Percentiles rank a stretch among this genome's conserved stretches.
These are phyloP conservation scores for Coregonus ussuriensis DNA, from an alignment of 2,797 vertebrate species.

Conservation along the genomic window DNA sequence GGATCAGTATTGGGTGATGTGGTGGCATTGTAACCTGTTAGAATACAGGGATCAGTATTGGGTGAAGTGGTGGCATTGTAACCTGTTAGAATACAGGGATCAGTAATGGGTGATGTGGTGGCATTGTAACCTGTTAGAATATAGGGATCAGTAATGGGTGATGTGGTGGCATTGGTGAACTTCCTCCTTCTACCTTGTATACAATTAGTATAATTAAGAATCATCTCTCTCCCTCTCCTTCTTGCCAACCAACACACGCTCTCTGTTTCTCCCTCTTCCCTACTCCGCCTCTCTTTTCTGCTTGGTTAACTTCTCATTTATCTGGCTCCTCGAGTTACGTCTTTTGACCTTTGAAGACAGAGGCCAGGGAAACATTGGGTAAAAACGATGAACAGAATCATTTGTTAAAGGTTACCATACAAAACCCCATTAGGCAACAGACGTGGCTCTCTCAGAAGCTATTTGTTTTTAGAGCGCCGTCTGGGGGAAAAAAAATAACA, in stretches of 20 bases:
- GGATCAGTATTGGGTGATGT: no score
- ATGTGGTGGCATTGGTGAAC: no score
- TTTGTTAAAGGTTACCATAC: slow-evolving; percentile 68
- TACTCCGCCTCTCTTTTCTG: slow-evolving; percentile 36
- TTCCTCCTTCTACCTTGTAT: no score
- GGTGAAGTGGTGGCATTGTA: no score
- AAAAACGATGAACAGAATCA: slow-evolving; percentile 55
- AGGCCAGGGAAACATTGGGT: slow-evolving; percentile 31
- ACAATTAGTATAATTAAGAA: neutral
- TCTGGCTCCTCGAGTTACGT: slow-evolving; percentile 57
- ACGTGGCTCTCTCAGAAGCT: slow-evolving; percentile 12
- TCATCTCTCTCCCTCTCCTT: neutral
- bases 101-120: no score
- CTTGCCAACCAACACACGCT: neutral
- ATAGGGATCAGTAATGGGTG: no score
- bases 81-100: no score
- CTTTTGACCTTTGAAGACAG: slow-evolving; percentile 69
- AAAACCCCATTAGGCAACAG: slow-evolving; percentile 44
- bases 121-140: no score
- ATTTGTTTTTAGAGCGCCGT: slow-evolving; percentile 32
- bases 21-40: no score
- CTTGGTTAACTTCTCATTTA: slow-evolving; percentile 73
- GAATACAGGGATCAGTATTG: no score
- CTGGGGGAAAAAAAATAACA: neutral
- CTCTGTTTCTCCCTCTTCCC: slow-evolving; percentile 13